These are phyloP conservation scores for Metacarcinus magister DNA, from an alignment of 2,888 invertebrate species.

Conservation along the genomic window DNA sequence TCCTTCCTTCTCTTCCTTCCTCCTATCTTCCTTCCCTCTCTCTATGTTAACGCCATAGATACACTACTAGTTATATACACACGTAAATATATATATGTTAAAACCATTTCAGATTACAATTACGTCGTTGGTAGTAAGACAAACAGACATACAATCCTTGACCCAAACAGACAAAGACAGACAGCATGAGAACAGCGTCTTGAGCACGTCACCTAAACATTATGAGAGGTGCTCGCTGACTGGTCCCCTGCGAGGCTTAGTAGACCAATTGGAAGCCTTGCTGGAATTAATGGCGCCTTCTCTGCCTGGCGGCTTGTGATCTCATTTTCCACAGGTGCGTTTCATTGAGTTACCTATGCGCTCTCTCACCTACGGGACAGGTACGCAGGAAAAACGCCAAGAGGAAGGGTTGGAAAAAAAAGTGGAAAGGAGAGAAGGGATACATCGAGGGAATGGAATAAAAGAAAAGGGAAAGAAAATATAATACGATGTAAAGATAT, in stretches of 20 bases:
- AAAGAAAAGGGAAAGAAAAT: not conserved
- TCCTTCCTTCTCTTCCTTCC: too few relatives aligned
- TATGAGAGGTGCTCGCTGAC: not conserved
- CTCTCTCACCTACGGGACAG: not conserved
- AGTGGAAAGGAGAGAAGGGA: not conserved
- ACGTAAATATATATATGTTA: too few relatives aligned
- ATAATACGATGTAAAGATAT: too few relatives aligned
- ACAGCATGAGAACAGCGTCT: not conserved
- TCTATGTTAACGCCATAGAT: too few relatives aligned
- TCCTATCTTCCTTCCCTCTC: too few relatives aligned
- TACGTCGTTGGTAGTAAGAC: too few relatives aligned
- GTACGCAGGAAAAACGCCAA: not conserved
- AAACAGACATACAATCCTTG: too few relatives aligned
- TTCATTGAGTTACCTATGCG: not conserved
- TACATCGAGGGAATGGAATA: not conserved
- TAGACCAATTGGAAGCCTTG: not conserved
- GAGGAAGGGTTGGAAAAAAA: not conserved
- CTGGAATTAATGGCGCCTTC: not conserved
- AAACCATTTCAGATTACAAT: too few relatives aligned
- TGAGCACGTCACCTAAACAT: not conserved
- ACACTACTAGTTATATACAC: too few relatives aligned
- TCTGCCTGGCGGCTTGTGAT: not conserved
- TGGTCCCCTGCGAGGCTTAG: not conserved
- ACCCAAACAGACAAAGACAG: not conserved
- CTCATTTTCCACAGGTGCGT: conserved; percentile 34